A percentile compares a stretch with the other conserved stretches of the same genome.
Conservation (phyloP, 2,797 vertebrate genomes). For the Pseudochirops corinnae region DNA sequence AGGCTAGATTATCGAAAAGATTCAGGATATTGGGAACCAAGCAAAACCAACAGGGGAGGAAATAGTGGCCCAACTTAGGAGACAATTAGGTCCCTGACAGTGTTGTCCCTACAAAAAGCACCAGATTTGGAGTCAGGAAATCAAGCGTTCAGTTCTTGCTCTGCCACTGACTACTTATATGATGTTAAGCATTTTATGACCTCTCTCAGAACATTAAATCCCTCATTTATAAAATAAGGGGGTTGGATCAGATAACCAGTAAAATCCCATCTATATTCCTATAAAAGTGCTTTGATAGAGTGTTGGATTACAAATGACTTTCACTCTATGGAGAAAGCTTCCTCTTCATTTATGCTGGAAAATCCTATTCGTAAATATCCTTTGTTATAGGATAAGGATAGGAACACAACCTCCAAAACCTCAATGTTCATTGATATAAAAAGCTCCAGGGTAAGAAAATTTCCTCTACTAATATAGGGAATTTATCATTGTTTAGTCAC, state of each 20-base stretch:
- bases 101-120: not conserved
- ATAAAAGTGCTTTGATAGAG: not conserved
- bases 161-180: not conserved
- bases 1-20: not conserved
- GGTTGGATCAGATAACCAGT: not conserved
- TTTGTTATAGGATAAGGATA: not conserved
- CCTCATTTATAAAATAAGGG: not conserved
- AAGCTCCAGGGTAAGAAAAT: not conserved
- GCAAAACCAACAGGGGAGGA: not conserved
- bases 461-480: not conserved
- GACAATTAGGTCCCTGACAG: not conserved
- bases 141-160: not conserved
- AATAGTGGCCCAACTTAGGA: not conserved
- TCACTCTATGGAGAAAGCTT: not conserved
- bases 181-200: not conserved
- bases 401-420: not conserved
- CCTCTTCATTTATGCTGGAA: not conserved
- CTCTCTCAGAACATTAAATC: not conserved
- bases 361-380: not conserved
- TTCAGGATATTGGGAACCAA: not conserved
- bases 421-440: not conserved
- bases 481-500: not conserved
- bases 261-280: not conserved
- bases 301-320: not conserved
- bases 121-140: not conserved